Evolutionary conservation across 2,888 invertebrate species (phyloP), one percentile per base, ranked within the genome.

Genomic region (Dascillus cervinus): DNA sequence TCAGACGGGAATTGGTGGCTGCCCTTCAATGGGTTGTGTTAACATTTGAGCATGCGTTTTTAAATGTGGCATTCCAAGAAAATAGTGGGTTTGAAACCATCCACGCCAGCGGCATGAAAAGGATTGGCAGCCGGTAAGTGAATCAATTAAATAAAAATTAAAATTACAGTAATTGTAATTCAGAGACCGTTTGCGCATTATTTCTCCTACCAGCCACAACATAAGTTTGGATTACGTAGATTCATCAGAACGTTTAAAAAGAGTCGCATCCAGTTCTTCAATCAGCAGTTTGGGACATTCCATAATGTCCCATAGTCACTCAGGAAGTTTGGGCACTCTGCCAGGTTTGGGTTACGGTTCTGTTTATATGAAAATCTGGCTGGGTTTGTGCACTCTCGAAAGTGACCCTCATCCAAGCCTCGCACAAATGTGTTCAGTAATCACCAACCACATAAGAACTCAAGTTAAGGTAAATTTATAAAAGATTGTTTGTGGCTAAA

Each of bases 311-410:
- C 14, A 44, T 22, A 52, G 50, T 15, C 52, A 59, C 20, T 46
- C 55, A 3, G 54, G 52, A 4, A 55, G 67, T 17, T 50, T 69
- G n/a, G 68, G 71, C 11, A 65, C 67, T 36, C 53, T 71, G 29
- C 66, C 71, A 22, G 67, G 67, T 36, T 53, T 74, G 14, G 67
- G 73, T 2, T 80, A 79, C 57, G 59, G 81, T 11, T 85, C 87
- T 8, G 82, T 94, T 32, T 92, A 92, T 65, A 80, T 82, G 65
- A 87, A 87, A 65, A 73, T 96, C 34, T 97, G 95, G 95, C 73
- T 77, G 47, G 80, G 84, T 11, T 70, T 97, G 45, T 70, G 77
- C 39, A 70, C 75, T 36, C 74, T 95, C 52, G 78, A 87, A 34
- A 72, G 75, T 38, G 97, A 98, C 72, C 95, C 97, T 2, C 81